Evolutionary conservation across 2,113 vertebrate species (phyloP).

Genomic region (Dendrocopos noguchii): DNA sequence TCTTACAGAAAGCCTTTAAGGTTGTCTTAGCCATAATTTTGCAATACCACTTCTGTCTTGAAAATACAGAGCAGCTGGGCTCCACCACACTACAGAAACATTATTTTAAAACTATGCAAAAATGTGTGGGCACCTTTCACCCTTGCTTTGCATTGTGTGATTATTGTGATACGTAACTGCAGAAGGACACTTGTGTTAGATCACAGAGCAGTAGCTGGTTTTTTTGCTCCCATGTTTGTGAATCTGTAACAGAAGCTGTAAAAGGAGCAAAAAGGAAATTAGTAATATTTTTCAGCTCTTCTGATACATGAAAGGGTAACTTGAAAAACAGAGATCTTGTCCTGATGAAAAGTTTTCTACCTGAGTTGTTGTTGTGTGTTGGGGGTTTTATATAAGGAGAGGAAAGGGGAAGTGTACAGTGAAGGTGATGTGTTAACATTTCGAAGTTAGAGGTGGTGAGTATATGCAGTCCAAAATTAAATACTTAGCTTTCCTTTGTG

Average conservation of each 20-base stretch:
- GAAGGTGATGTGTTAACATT: neutral
- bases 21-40: accelerated
- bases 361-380: neutral
- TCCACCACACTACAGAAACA: accelerated
- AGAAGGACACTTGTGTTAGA: neutral
- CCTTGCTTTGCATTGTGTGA: neutral
- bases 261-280: neutral
- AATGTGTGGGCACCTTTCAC: neutral
- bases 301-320: accelerated
- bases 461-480: neutral
- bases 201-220: accelerated
- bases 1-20: neutral
- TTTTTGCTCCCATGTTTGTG: neutral
- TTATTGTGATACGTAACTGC: neutral
- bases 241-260: neutral
- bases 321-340: neutral
- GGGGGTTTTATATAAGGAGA: neutral
- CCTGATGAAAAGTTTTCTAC: neutral
- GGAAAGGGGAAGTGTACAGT: neutral
- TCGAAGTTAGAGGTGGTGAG: neutral
- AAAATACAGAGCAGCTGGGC: neutral
- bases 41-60: neutral
- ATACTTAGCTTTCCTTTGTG: neutral
- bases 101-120: neutral
- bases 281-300: neutral